Evolutionary conservation across 2,888 invertebrate genomes (phyloP).

Genomic region (Strigamia crassipes): DNA sequence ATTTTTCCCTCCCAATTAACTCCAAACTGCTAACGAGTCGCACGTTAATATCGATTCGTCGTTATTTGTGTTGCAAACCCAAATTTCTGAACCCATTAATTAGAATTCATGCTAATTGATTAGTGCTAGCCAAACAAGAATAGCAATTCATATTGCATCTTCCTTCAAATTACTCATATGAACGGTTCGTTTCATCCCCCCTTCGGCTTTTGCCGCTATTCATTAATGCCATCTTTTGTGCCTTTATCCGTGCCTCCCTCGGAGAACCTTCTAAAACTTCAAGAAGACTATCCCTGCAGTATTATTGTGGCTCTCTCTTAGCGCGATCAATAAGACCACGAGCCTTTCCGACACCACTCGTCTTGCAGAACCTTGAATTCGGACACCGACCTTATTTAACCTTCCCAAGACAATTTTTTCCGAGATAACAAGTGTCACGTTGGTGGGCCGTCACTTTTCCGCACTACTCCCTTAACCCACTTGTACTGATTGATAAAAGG

Average conservation of each 20-base stretch:
- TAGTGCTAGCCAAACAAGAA: slow-evolving; percentile 4
- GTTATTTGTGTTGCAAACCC: not conserved
- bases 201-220: not conserved
- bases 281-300: not conserved
- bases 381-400: slow-evolving; percentile 26
- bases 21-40: not conserved
- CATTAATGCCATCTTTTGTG: not conserved
- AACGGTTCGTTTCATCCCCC: not conserved
- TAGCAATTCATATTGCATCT: not conserved
- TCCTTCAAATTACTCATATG: not conserved
- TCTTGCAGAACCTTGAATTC: slow-evolving; percentile 2
- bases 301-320: slow-evolving; percentile 24
- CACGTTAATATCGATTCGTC: not conserved
- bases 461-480: slow-evolving; percentile 28
- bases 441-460: not conserved
- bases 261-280: not conserved
- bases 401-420: not conserved
- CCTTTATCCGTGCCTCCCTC: not conserved
- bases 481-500: slow-evolving; percentile 18
- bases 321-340: slow-evolving; percentile 15
- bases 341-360: not conserved
- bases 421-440: slow-evolving; percentile 15
- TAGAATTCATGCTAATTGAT: slow-evolving; percentile 4
- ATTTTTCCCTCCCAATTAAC: not conserved
- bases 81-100: not conserved